Base-by-base conservation (phyloP, 2,888 invertebrate genomes). In the Creontiades dilutus region DNA sequence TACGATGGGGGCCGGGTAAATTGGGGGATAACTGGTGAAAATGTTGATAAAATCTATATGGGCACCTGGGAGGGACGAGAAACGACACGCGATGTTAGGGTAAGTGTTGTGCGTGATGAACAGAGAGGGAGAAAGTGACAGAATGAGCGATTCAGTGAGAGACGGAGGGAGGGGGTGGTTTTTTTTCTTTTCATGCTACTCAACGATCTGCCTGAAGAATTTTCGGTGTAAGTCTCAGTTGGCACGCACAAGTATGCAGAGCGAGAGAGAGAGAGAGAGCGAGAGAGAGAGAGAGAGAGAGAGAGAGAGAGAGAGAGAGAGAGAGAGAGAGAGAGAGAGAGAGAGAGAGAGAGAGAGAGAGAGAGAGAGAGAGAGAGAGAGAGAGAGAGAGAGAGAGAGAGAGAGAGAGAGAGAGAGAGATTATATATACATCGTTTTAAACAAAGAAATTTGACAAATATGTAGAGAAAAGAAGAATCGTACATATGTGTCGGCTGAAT, bases 1-100 rank as follows among this genome's bases (percentile, higher is more conserved):
- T 5, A 52, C 13, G 61, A 61, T 2, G 61, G 61, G 61, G 61
- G 19, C 61, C n/a, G 19, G n/a, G 61, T 11, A 61, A 61, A 19
- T 61, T 61, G 61, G 61, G n/a, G 61, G 61, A 61, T 61, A 61
- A 61, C 61, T 61, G 19, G 61, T 61, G 61, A 61, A 61, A 61
- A 61, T 61, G 61, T 19, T 61, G 61, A 61, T 61, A 61, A 61
- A 61, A 61, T 61, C 61, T 19, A 61, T 61, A 61, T 61, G 61
- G 19, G 61, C 61, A 61, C 61, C 61, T 61, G 61, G 61, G 19
- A 19, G 61, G 61, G 61, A 61, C 0, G 61, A 61, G n/a, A 61
- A 52, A 16, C 52, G 61, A 61, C 61, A 61, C 61, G 61, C 61
- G n/a, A 61, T 61, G 61, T 61, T 61, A 19, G 61, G 61, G 61